phyloP scores from a whole-genome alignment of 2,797 vertebrate species.

The Tamandua tetradactyla region DNA sequence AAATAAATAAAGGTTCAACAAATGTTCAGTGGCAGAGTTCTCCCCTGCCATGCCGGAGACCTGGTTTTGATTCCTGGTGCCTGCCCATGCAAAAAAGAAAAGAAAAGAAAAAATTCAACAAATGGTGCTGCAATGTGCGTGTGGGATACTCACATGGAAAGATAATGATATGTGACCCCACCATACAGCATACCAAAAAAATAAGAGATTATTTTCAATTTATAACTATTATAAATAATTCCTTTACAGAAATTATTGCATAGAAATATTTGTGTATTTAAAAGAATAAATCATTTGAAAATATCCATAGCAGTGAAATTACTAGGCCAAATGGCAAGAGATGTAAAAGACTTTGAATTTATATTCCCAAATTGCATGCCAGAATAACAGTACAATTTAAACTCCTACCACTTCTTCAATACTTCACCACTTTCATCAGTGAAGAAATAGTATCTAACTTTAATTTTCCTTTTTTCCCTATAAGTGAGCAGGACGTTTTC shows the following conservation, averaged over 20 bases:
- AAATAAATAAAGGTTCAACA: too few relatives aligned
- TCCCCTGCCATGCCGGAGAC: too few relatives aligned
- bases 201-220: slow-evolving; percentile 34
- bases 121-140: too few relatives aligned
- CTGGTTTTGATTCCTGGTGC: too few relatives aligned
- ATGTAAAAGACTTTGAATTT: slow-evolving; percentile 46
- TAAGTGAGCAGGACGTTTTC: slow-evolving; percentile 19
- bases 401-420: not conserved
- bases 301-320: slow-evolving; percentile 18
- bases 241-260: not conserved
- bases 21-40: too few relatives aligned
- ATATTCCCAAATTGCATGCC: slow-evolving; percentile 22
- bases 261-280: slow-evolving; percentile 40
- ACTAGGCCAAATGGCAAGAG: slow-evolving; percentile 18
- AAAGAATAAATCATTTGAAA: not conserved
- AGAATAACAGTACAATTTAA: slow-evolving; percentile 37
- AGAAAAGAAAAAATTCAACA: too few relatives aligned
- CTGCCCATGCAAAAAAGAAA: too few relatives aligned
- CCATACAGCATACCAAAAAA: too few relatives aligned
- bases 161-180: too few relatives aligned
- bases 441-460: slow-evolving; percentile 46
- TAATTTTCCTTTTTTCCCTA: slow-evolving; percentile 38
- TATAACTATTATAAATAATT: slow-evolving; percentile 21
- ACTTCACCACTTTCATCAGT: slow-evolving; percentile 19
- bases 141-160: too few relatives aligned